A percentile compares a stretch with the other conserved stretches of the same genome.
Conservation (phyloP, 2,888 invertebrate species). For the Ennomos fuscantarius region DNA sequence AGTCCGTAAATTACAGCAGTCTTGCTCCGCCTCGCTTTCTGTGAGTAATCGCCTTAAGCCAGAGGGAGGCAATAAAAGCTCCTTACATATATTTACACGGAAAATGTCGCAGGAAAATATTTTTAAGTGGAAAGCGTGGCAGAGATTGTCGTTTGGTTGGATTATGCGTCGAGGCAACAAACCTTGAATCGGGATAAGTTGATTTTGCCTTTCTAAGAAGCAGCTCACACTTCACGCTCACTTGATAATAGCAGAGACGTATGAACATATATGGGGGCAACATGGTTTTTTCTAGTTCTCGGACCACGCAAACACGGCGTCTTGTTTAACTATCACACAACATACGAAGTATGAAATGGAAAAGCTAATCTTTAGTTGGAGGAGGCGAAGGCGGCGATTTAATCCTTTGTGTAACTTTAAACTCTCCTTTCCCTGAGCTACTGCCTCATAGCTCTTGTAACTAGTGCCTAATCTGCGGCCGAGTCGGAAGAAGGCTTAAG, state of each 20-base stretch:
- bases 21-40: conserved; percentile 35
- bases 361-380: conserved; percentile 55
- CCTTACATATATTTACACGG: conserved; percentile 51
- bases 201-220: conserved; percentile 10
- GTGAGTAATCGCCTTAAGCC: conserved; percentile 48
- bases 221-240: conserved; percentile 3
- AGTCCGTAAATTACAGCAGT: conserved; percentile 52
- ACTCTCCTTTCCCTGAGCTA: conserved; percentile 66
- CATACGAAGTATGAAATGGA: conserved; percentile 43
- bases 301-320: conserved; percentile 9
- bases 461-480: conserved; percentile 56
- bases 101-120: conserved; percentile 44
- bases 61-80: conserved; percentile 48
- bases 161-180: conserved; percentile 19
- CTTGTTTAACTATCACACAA: conserved; percentile 37
- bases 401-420: conserved; percentile 78
- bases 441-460: conserved; percentile 44
- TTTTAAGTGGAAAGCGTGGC: conserved; percentile 24
- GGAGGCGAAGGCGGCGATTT: conserved; percentile 49
- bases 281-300: not conserved
- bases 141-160: conserved; percentile 18
- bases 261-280: conserved; percentile 1
- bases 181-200: conserved; percentile 14
- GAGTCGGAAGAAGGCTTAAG: conserved; percentile 18
- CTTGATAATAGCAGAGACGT: conserved; percentile 4